Evolutionary conservation across 2,888 invertebrate genomes (phyloP).

Genomic region (Harpalus rubripes): DNA sequence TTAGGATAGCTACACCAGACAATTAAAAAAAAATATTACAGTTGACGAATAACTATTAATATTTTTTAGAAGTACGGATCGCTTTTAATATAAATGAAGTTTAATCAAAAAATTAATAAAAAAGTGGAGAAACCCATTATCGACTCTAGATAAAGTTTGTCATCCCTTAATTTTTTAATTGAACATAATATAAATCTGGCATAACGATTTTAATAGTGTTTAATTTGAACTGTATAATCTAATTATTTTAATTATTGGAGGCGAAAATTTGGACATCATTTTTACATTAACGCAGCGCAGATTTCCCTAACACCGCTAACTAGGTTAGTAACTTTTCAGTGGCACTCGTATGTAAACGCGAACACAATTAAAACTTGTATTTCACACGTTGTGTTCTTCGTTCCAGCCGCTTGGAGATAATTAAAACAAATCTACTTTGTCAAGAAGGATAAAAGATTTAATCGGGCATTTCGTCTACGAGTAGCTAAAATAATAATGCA

Average conservation of each 20-base stretch:
- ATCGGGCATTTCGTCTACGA: conserved; percentile 7
- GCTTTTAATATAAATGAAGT: no score
- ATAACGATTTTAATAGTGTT: not conserved
- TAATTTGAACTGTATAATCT: not conserved
- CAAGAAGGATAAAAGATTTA: conserved; percentile 33
- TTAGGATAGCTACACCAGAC: no score
- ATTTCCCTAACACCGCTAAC: conserved; percentile 9
- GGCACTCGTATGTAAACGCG: conserved; percentile 27
- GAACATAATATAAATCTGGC: no score
- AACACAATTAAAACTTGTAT: conserved; percentile 52
- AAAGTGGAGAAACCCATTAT: no score
- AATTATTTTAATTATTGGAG: conserved; percentile 36
- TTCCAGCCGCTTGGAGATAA: not conserved
- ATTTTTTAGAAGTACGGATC: no score
- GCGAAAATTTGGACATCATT: not conserved
- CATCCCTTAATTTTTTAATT: no score
- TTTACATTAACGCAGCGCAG: not conserved
- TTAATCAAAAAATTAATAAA: no score
- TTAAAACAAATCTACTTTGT: conserved; percentile 31
- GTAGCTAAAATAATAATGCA: no score
- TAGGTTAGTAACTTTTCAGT: conserved; percentile 37
- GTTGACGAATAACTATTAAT: no score
- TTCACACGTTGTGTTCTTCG: conserved; percentile 29
- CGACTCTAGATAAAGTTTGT: no score
- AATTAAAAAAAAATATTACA: no score